These are phyloP conservation scores for Sebastiscus tertius DNA, from an alignment of 2,797 vertebrate genomes.

Conservation along the genomic window DNA sequence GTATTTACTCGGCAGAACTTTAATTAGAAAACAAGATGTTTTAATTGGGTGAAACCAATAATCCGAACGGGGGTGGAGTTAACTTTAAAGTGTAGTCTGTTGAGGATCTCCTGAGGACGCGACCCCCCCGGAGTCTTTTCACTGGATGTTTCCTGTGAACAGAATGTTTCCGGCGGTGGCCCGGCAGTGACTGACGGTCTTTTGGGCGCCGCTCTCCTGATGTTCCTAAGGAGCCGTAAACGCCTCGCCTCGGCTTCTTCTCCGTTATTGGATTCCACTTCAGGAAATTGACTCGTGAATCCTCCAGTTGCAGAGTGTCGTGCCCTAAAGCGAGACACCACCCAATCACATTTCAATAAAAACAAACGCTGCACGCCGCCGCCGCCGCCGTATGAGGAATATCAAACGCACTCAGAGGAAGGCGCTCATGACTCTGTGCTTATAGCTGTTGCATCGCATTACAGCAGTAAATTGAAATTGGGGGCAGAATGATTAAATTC, in stretches of 20 bases:
- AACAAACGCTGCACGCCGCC: constrained; percentile 36
- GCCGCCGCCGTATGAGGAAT: constrained; percentile 19
- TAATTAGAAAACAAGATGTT: too few species aligned
- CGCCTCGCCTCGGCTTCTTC: constrained; percentile 14
- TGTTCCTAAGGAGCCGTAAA: constrained; percentile 44
- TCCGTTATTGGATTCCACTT: constrained; percentile 64
- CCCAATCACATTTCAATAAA: constrained; percentile 67
- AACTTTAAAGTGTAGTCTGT: too few species aligned
- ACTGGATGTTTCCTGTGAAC: too few species aligned
- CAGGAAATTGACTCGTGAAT: constrained; percentile 68
- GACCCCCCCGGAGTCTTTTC: too few species aligned
- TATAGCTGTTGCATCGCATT: constrained; percentile 60
- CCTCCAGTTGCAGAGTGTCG: constrained; percentile 42
- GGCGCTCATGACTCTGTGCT: constrained; percentile 43
- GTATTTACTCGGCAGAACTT: too few species aligned
- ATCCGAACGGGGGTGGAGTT: too few species aligned
- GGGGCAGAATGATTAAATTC: constrained; percentile 65
- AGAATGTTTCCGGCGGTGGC: neutral
- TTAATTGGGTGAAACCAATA: too few species aligned
- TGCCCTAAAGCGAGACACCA: constrained; percentile 51
- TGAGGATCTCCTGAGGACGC: too few species aligned
- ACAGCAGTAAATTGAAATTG: constrained; percentile 67
- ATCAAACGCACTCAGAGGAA: constrained; percentile 41
- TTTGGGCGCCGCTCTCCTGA: constrained; percentile 2
- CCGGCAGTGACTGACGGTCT: neutral